Evolutionary conservation across 2,797 vertebrate genomes (phyloP), one percentile per base, ranked within the genome.

Genomic region (Gobio occitaniae): DNA sequence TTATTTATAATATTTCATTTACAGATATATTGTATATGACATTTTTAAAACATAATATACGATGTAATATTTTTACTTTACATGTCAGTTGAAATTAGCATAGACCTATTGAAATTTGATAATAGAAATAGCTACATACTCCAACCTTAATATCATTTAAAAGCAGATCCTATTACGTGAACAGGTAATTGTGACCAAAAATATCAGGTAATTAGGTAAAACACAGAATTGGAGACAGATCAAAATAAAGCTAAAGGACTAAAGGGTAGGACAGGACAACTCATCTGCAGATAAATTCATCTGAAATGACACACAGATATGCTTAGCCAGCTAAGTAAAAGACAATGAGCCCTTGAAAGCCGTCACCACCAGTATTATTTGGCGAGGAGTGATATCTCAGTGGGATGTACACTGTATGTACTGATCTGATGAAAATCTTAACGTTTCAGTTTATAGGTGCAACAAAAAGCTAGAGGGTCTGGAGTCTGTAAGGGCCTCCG

Each of bases 311-410:
- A 85, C n/a, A 47, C 13, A 80, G 54, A 74, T 79, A 36, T 63
- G 75, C 77, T 84, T 61, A 71, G 54, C 66, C 41, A 84, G 76
- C 66, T 85, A 50, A 72, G 44, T 69, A 80, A 72, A 80, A 48
- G 66, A 61, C 83, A 70, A 70, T 44, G 41, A 84, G 75, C 50
- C 75, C 83, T 78, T 84, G 75, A 84, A 77, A 84, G 74, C 65
- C n/a, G 66, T 78, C 83, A 71, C 19, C 32, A 3, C 21, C 17
- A 56, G 41, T 78, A 32, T 71, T 48, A 47, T 59, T 69, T 41
- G 7, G 54, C 17, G 65, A 70, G 52, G 38, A 78, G 65, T 84
- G 65, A 78, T 68, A 41, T 38, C 63, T 70, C 21, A 78, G 77
- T 25, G 17, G 19, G 78, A 25, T 54, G 63, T 69, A 15, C 75